Conservation (phyloP, 2,113 vertebrate genomes). For the Phalacrocorax brasilianus region DNA sequence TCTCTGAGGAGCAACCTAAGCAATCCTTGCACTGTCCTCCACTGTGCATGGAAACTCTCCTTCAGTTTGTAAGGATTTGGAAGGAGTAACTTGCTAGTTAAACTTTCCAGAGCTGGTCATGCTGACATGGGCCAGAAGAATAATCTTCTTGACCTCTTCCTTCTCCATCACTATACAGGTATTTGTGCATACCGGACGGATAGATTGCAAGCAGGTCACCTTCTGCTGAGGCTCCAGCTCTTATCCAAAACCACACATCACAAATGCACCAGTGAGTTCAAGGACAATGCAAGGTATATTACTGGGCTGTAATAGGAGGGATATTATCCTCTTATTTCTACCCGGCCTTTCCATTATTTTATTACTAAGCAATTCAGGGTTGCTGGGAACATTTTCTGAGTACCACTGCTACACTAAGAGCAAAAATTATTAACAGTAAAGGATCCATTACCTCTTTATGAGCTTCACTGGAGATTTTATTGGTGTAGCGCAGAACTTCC, state of each 20-base stretch:
- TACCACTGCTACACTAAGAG: slow-evolving; percentile 24
- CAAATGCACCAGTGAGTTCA: slow-evolving; percentile 21
- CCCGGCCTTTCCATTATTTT: slow-evolving; percentile 51
- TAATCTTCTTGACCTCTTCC: background rate
- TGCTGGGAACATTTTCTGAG: slow-evolving; percentile 48
- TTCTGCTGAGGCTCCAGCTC: background rate
- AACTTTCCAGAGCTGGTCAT: background rate
- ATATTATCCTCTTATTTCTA: slow-evolving; percentile 58
- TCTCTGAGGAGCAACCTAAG: background rate
- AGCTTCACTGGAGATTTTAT: slow-evolving; percentile 94
- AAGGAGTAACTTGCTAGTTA: background rate
- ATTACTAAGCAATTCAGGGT: slow-evolving; percentile 46
- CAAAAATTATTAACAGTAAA: slow-evolving; percentile 56
- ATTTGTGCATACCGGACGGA: background rate
- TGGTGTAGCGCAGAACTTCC: slow-evolving; percentile 95
- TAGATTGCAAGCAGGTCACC: background rate
- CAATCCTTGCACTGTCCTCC: background rate
- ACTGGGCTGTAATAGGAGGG: slow-evolving; percentile 15
- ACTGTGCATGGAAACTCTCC: background rate
- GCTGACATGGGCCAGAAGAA: background rate
- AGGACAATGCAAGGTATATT: slow-evolving; percentile 49
- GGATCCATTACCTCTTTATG: slow-evolving; percentile 88
- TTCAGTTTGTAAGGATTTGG: background rate
- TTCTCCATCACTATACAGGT: background rate
- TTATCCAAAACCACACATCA: background rate